A percentile compares a stretch with the other conserved stretches of the same genome.
These are phyloP conservation scores for Melanerpes formicivorus DNA, from an alignment of 2,113 vertebrate genomes.

Conservation along the genomic window DNA sequence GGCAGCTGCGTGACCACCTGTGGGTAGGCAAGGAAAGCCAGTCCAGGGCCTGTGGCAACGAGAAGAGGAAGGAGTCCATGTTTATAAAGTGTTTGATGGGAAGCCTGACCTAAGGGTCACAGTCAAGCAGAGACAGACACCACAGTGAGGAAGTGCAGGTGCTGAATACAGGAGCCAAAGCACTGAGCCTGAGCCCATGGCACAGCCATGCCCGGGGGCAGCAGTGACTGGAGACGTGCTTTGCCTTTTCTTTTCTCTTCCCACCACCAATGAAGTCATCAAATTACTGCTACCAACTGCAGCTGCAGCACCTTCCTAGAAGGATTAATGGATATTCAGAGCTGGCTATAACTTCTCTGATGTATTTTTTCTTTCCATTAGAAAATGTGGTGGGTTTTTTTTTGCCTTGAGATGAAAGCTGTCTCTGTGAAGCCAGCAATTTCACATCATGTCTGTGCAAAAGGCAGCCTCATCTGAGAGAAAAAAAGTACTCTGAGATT, in stretches of 20 bases:
- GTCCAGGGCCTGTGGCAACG: slow-evolving; percentile 80
- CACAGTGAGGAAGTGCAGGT: not conserved
- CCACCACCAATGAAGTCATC: not conserved
- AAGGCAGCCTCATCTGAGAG: not conserved
- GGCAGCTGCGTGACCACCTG: slow-evolving; percentile 90
- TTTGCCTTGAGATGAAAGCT: slow-evolving; percentile 14
- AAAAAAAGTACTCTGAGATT: slow-evolving; percentile 16
- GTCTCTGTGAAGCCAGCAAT: not conserved
- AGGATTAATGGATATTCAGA: not conserved
- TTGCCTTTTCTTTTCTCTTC: not conserved
- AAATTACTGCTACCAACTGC: not conserved
- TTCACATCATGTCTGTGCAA: not conserved
- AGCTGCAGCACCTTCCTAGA: not conserved
- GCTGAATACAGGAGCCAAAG: not conserved
- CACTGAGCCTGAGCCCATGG: not conserved
- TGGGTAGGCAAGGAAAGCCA: slow-evolving; percentile 91
- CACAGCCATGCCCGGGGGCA: accelerated
- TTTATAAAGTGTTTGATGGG: not conserved
- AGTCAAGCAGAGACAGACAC: not conserved
- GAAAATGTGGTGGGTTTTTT: not conserved
- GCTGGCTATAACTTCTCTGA: not conserved
- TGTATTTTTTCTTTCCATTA: not conserved
- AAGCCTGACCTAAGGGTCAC: not conserved
- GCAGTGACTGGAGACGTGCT: not conserved
- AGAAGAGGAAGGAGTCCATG: not conserved